Evolutionary conservation across 2,888 invertebrate genomes (phyloP).

Genomic region (Eristalinus sepulchralis): DNA sequence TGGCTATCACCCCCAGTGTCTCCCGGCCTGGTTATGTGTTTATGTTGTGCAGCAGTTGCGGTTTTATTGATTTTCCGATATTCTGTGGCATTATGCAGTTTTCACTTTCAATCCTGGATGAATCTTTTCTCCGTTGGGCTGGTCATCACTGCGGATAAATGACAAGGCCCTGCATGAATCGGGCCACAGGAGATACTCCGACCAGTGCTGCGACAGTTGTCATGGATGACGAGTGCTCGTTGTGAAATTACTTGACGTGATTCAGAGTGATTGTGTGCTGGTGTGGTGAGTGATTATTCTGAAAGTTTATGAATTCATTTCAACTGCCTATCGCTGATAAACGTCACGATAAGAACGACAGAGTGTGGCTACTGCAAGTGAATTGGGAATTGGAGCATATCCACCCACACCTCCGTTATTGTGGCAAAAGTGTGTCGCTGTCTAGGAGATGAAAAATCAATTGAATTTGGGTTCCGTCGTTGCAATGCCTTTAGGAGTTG

Average conservation of each 20-base stretch:
- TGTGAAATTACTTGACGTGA: constrained; percentile 1
- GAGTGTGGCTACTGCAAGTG: background rate
- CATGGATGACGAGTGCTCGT: constrained; percentile 4
- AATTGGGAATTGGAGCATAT: background rate
- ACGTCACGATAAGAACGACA: background rate
- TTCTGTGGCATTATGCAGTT: constrained; percentile 8
- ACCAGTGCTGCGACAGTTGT: background rate
- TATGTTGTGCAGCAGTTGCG: constrained; percentile 42
- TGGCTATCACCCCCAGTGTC: background rate
- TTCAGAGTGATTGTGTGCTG: background rate
- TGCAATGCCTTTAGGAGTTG: background rate
- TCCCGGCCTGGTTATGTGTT: constrained; percentile 9
- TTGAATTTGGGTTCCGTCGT: background rate
- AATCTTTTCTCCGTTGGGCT: background rate
- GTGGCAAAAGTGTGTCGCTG: background rate
- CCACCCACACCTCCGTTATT: background rate
- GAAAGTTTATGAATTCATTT: background rate
- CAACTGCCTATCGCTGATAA: background rate
- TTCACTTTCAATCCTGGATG: constrained; percentile 20
- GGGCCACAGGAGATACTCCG: background rate
- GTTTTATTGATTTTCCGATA: constrained; percentile 51
- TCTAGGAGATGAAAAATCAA: background rate
- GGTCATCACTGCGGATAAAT: background rate
- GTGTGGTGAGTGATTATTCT: background rate
- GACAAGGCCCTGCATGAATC: background rate